Conservation (phyloP, 2,113 vertebrate species). For the Scytalopus superciliaris region DNA sequence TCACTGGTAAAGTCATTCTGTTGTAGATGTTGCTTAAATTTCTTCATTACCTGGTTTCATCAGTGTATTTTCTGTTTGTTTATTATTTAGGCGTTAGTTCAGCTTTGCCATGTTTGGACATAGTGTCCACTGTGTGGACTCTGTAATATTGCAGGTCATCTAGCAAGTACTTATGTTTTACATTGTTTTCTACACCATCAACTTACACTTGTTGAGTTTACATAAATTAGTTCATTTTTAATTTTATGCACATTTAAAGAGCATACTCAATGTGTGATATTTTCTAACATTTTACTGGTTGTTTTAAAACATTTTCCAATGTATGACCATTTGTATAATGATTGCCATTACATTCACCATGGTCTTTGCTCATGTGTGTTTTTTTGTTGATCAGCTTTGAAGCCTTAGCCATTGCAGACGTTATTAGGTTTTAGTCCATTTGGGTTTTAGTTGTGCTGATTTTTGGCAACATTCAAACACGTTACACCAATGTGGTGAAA, state of each 20-base stretch:
- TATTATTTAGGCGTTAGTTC: background rate
- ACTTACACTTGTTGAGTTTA: background rate
- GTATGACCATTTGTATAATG: background rate
- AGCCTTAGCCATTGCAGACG: background rate
- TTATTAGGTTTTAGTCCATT: background rate
- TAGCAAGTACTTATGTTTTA: background rate
- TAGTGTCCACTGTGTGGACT: background rate
- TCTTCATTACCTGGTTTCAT: background rate
- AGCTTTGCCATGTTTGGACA: background rate
- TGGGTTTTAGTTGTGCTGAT: background rate
- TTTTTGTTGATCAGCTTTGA: background rate
- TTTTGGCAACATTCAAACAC: background rate
- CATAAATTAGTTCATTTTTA: background rate
- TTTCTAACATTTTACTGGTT: background rate
- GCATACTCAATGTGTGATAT: background rate
- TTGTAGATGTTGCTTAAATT: background rate
- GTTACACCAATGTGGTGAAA: background rate
- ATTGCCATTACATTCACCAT: background rate
- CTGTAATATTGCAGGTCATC: background rate
- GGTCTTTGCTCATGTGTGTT: background rate
- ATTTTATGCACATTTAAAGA: background rate
- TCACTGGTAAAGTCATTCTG: background rate
- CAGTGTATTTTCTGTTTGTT: background rate
- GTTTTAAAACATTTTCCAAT: background rate
- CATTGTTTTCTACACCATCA: background rate